Conservation (phyloP, 1,140 invertebrate genomes). For the Pogonomyrmex barbatus region DNA sequence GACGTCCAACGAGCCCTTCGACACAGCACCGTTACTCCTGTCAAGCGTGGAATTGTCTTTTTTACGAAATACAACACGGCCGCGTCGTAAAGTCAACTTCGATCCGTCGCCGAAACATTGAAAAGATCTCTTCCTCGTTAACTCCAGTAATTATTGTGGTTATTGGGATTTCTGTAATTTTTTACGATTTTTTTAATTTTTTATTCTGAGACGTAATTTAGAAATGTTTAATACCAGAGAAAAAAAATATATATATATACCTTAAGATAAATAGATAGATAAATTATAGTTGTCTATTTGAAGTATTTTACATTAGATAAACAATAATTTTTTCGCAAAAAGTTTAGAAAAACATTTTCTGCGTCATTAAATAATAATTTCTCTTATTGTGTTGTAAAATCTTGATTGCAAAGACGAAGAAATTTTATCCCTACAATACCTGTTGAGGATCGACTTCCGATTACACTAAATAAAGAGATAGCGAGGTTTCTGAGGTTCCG, state of each 20-base stretch:
- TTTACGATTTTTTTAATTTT: not conserved
- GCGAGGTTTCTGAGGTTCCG: not conserved
- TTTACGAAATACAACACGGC: conserved; percentile 39
- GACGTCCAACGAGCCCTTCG: conserved; percentile 36
- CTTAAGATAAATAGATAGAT: not conserved
- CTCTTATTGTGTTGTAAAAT: not conserved
- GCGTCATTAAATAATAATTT: not conserved
- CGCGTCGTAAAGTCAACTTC: conserved; percentile 44
- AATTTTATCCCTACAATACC: not conserved
- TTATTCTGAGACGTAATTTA: not conserved
- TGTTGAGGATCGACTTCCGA: not conserved
- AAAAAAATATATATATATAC: not conserved
- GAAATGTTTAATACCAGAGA: not conserved
- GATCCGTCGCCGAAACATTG: conserved; percentile 20
- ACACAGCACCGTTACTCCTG: conserved; percentile 38
- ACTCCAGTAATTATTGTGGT: conserved; percentile 4
- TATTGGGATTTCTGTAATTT: conserved; percentile 15
- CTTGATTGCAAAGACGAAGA: not conserved
- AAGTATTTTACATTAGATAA: not conserved
- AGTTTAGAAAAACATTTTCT: not conserved
- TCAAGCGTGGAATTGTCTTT: conserved; percentile 50
- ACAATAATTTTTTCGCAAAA: not conserved
- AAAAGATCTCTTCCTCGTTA: conserved; percentile 40
- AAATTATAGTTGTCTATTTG: not conserved
- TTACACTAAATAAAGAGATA: conserved; percentile 9